Percentiles rank a stretch among this genome's conserved stretches.
These are phyloP conservation scores for Mellilla xanthometata DNA, from an alignment of 2,888 invertebrate species.

Conservation along the genomic window DNA sequence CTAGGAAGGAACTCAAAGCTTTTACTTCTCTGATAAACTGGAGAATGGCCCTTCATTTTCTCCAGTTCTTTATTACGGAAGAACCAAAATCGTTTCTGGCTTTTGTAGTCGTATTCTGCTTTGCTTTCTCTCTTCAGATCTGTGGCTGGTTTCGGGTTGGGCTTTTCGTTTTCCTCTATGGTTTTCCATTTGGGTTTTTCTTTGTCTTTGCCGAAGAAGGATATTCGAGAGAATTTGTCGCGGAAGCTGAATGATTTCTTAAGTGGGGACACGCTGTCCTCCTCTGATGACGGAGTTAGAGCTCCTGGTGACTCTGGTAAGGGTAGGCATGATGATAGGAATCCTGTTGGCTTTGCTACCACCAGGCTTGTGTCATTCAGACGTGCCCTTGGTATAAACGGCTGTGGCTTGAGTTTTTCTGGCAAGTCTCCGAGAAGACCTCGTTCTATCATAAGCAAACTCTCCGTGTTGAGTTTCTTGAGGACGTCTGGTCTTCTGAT, in stretches of 20 bases:
- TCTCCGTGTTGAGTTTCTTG: conserved; percentile 67
- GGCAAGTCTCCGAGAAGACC: conserved; percentile 70
- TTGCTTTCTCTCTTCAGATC: conserved; percentile 36
- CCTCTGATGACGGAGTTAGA: conserved; percentile 48
- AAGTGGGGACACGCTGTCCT: conserved; percentile 55
- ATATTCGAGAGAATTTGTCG: conserved; percentile 64
- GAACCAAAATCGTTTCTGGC: conserved; percentile 70
- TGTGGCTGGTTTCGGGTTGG: conserved; percentile 6
- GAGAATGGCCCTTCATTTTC: conserved; percentile 48
- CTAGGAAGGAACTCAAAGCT: conserved; percentile 74
- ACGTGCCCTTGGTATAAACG: conserved; percentile 55
- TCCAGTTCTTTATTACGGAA: conserved; percentile 62
- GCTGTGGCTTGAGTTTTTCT: conserved; percentile 62
- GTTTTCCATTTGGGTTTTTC: conserved; percentile 58
- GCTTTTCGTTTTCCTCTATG: conserved; percentile 50
- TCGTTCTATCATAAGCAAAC: conserved; percentile 64
- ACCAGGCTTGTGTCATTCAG: conserved; percentile 45
- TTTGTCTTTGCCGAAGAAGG: conserved; percentile 61
- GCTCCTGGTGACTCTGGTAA: conserved; percentile 57
- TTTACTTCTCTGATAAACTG: conserved; percentile 67
- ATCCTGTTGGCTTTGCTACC: conserved; percentile 70
- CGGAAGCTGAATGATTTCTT: conserved; percentile 74
- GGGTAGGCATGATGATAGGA: conserved; percentile 65
- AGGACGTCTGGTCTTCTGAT: conserved; percentile 62
- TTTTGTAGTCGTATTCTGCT: conserved; percentile 55